Base-by-base conservation (phyloP, 2,888 invertebrate species). In the Punctoribates punctum region DNA sequence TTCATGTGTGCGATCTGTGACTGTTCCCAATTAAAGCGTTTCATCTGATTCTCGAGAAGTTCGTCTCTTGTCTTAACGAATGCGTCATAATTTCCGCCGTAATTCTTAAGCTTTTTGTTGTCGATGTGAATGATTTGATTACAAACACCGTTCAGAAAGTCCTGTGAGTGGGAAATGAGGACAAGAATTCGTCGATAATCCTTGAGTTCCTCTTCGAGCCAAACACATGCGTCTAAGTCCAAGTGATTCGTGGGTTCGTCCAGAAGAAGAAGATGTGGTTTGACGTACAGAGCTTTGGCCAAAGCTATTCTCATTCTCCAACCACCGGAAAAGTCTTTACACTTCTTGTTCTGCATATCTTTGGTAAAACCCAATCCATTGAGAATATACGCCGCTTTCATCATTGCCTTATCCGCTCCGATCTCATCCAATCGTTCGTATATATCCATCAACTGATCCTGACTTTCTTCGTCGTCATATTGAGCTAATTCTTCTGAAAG, bases 1-100 rank as follows among this genome's bases (percentile, higher is more conserved):
- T 99, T 99, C 98, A 99, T 99, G 83, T 99, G 95, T 78, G 94
- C 88, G 79, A 99, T 98, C 86, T 99, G 98, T 85, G 96, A 96
- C 84, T 99, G 99, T 85, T 99, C 98, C 99, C 99, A 99, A 82
- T 96, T 95, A 85, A 97, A 99, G 83, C 95, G 94, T 84, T 99
- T 99, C 89, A 92, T 93, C 86, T 99, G 99, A 85, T 99, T 99
- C 85, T 99, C 99, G 79, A 96, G 86, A 81, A 97, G 86, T 83
- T 99, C 99, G 88, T 91, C 88, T 79, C 96, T 88, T 2, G 98
- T 99, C 80, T 93, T 90, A 11, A 94, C 89, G 83, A 98, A 99
- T 1, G 94, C 91, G 84, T 99, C 99, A 84, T 98, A 99, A 86
- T 98, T 98, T 81, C 89, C 89, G 29, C 94, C 93, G 85, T 93